Base-by-base conservation (phyloP, 2,888 invertebrate species). In the Hyposoter didymator region DNA sequence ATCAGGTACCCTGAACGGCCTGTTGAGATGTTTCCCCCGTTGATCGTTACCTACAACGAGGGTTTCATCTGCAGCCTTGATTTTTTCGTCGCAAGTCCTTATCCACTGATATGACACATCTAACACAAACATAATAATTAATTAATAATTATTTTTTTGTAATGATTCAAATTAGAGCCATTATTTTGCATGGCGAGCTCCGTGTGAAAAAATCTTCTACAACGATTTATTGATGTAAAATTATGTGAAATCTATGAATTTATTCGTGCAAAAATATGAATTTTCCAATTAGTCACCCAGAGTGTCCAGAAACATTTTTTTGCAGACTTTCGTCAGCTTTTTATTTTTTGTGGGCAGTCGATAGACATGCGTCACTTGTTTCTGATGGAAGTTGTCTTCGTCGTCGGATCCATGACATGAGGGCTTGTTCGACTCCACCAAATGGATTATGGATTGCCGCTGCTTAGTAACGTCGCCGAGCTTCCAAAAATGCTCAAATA, bases 31-130 rank as follows among this genome's bases (percentile, higher is more conserved):
- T 28, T 69, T 62, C 62, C 62, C 62, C 5, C 62, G 62, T 62
- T 62, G 17, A 62, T 62, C 62, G 14, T 7, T 17, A 14, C 62
- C 32, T 32, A 62, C 14, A 5, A 62, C 17, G 14, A 62, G 62
- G 62, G 64, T 66, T 35, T 66, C n/a, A 35, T 66, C 14, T 8
- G 64, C 64, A 47, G 47, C 69, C 69, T 69, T 47, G 8, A 6
- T 28, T 69, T 69, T 45, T 45, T 69, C 47, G 1, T 69, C 69
- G 6, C 14, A 22, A 19, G 69, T 69, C 28, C 69, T 69, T 1
- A 69, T 45, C 69, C 69, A 69, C 45, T 69, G 47, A 47, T 69
- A 69, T 69, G 47, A 69, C 47, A 69, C 7, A 69, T 45, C 69
- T 69, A 66, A 14, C 5, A 66, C 39, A 39, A 39, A 39, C 1